Evolutionary conservation across 2,113 vertebrate genomes (phyloP).

Genomic region (Anthoscopus minutus): DNA sequence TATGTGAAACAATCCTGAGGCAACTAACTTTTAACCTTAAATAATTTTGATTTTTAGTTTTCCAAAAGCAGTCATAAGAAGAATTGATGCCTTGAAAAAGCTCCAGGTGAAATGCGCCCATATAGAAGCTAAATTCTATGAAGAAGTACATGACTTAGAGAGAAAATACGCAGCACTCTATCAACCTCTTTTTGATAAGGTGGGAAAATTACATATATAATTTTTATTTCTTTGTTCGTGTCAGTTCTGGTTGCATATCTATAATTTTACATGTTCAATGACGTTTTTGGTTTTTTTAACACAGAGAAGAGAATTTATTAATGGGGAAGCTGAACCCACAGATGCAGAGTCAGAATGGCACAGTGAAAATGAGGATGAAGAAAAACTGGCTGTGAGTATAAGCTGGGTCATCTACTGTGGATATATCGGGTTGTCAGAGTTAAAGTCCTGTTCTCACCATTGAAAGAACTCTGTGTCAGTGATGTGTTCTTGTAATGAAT

Average conservation of each 20-base stretch:
- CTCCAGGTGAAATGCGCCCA: conserved; percentile 92
- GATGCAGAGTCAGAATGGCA: conserved; percentile 94
- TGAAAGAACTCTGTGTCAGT: background rate
- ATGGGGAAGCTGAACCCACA: conserved; percentile 86
- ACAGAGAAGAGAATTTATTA: conserved; percentile 88
- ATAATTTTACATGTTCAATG: background rate
- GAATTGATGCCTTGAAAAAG: conserved; percentile 93
- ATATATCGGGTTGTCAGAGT: background rate
- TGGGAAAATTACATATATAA: background rate
- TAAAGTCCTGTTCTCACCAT: background rate
- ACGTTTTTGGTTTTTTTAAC: background rate
- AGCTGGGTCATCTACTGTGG: background rate
- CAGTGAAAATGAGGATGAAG: conserved; percentile 90
- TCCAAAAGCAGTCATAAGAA: conserved; percentile 90
- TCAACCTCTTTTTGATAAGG: conserved; percentile 94
- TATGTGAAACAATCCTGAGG: background rate
- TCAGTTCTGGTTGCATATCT: background rate
- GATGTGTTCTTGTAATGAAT: background rate
- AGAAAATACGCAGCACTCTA: conserved; percentile 93
- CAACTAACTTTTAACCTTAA: background rate
- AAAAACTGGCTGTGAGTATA: conserved; percentile 86
- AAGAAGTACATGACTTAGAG: conserved; percentile 95
- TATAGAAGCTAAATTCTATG: conserved; percentile 97
- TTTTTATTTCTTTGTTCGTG: background rate
- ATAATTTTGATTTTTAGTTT: conserved; percentile 66